These are phyloP conservation scores for Willowsia nigromaculata DNA, from an alignment of 2,888 invertebrate species.

Conservation along the genomic window DNA sequence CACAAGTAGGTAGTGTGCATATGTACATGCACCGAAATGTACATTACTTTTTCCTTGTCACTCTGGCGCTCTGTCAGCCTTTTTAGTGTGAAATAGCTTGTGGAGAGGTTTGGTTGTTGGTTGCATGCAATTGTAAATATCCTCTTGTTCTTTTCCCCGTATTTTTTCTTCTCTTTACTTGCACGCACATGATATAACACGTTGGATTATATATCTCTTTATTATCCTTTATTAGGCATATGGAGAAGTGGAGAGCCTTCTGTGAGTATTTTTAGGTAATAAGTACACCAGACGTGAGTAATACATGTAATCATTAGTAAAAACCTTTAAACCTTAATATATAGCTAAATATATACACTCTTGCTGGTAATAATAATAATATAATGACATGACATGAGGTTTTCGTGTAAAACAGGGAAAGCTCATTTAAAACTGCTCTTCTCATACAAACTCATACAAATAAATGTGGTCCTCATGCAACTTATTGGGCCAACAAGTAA, in stretches of 20 bases:
- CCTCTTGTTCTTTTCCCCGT: slow-evolving; percentile 42
- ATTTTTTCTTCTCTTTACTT: slow-evolving; percentile 13
- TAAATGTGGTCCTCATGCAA: slow-evolving; percentile 30
- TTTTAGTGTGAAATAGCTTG: slow-evolving; percentile 70
- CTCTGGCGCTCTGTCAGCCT: slow-evolving; percentile 61
- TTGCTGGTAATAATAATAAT: slow-evolving; percentile 54
- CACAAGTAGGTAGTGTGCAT: too few species aligned
- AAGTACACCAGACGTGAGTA: slow-evolving; percentile 31
- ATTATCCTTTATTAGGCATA: slow-evolving; percentile 42
- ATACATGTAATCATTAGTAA: slow-evolving; percentile 62
- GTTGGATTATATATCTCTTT: slow-evolving; percentile 41
- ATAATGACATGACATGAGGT: slow-evolving; percentile 67
- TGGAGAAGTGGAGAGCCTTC: neutral
- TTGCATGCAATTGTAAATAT: slow-evolving; percentile 62
- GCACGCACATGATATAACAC: slow-evolving; percentile 45
- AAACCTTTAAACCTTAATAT: slow-evolving; percentile 41
- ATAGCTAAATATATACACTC: slow-evolving; percentile 24
- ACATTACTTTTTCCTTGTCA: slow-evolving; percentile 65
- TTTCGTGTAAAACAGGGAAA: slow-evolving; percentile 71
- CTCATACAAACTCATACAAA: neutral
- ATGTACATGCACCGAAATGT: slow-evolving; percentile 21
- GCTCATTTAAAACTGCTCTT: slow-evolving; percentile 65
- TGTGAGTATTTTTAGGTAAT: slow-evolving; percentile 22
- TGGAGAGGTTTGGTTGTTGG: slow-evolving; percentile 51
- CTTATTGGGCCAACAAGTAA: slow-evolving; percentile 23